phyloP scores from a whole-genome alignment of 2,113 vertebrate genomes.

The Diadophis punctatus region DNA sequence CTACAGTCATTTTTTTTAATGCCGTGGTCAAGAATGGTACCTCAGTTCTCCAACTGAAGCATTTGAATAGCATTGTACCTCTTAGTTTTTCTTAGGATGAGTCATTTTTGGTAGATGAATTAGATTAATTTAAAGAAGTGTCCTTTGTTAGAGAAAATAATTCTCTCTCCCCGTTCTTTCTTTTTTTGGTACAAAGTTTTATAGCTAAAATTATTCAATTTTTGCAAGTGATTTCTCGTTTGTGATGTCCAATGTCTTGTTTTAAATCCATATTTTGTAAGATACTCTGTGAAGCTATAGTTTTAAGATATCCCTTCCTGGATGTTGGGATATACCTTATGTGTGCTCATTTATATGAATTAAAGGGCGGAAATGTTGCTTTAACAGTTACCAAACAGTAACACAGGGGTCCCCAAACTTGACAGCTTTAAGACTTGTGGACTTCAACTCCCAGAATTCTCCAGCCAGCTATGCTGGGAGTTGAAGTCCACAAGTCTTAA shows the following conservation, averaged over 20 bases:
- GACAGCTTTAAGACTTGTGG: no score
- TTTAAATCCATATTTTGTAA: conserved; percentile 59
- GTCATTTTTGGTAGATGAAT: conserved; percentile 58
- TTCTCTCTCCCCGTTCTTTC: neutral
- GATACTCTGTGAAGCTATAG: conserved; percentile 37
- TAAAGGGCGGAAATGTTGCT: neutral
- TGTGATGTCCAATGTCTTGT: conserved; percentile 59
- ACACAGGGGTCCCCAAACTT: neutral
- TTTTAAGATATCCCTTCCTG: conserved; percentile 50
- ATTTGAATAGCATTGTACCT: conserved; percentile 61
- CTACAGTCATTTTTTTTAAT: conserved; percentile 71
- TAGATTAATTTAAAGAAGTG: conserved; percentile 58
- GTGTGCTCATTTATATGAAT: conserved; percentile 44
- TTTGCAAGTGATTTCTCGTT: conserved; percentile 60
- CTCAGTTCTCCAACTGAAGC: conserved; percentile 68
- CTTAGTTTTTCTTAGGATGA: conserved; percentile 54
- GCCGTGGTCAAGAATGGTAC: conserved; percentile 62
- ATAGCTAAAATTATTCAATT: conserved; percentile 65
- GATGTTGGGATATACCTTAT: conserved; percentile 23
- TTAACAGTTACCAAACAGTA: neutral
- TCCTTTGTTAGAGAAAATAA: conserved; percentile 27
- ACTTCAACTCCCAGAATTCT: no score
- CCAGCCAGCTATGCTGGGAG: no score
- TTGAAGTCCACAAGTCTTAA: no score
- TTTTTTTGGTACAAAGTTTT: conserved; percentile 59